Evolutionary conservation across 1,140 invertebrate species (phyloP).

Genomic region (Drosophila fuyamai): DNA sequence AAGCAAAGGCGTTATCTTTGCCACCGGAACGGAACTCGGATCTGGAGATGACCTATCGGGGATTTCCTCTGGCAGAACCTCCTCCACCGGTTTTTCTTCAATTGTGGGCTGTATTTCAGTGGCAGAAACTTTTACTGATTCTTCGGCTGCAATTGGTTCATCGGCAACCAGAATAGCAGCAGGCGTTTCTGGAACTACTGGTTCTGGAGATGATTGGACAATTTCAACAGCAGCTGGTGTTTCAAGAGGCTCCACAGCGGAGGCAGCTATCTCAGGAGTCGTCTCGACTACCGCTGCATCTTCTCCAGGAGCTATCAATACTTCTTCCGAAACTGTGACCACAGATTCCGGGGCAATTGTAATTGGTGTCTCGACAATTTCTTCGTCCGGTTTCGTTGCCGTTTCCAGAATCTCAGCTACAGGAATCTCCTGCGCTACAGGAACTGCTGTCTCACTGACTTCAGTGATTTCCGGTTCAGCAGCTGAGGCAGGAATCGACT

Average conservation of each 20-base stretch:
- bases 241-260: neutral
- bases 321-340: neutral
- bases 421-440: neutral
- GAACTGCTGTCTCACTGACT: neutral
- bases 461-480: neutral
- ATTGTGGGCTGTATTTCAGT: neutral
- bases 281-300: neutral
- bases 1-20: conserved; percentile 57
- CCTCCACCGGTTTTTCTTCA: neutral
- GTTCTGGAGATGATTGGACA: neutral
- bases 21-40: conserved; percentile 39
- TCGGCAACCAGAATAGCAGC: neutral
- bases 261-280: neutral
- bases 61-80: neutral
- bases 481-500: neutral
- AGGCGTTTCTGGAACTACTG: neutral
- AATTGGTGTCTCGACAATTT: neutral
- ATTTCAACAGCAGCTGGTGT: neutral
- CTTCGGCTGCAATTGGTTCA: neutral
- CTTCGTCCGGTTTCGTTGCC: neutral
- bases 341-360: neutral
- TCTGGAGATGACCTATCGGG: conserved; percentile 14
- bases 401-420: neutral
- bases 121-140: neutral
- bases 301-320: neutral